Base-by-base conservation (phyloP, 2,113 vertebrate species). In the Abramis brama region DNA sequence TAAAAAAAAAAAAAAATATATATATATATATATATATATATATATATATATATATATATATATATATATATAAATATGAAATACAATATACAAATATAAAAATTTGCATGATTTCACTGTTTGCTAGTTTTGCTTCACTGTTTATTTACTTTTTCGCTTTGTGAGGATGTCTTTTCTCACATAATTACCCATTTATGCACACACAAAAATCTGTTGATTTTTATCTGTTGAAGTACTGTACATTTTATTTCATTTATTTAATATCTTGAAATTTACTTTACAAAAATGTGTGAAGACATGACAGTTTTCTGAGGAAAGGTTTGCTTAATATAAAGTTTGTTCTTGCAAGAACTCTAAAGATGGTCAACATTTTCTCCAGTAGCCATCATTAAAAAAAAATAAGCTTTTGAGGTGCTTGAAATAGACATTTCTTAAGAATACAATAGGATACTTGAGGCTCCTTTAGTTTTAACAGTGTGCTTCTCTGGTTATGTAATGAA, bases 401-500 rank as follows among this genome's bases (percentile, higher is more conserved):
- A 71, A 9, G 36, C 36, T 71, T 47, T 15, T n/a, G 23, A 27
- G 2, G 13, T 5, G 27, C 27, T 30, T 77, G 50, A 30, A 77
- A 52, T 33, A 55, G 27, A 33, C 7, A 77, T 77, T 33, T 77
- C 17, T 55, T 55, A 50, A 77, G 74, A 77, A 33, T 55, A 33
- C 47, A 50, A 77, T 33, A 33, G 30, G 66, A 33, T 27, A 52
- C 74, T 75, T 47, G 71, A 74, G n/a, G 43, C 71, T 55, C 50
- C 75, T 55, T 55, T 36, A 36, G 76, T 12, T 52, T 68, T 45
- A 23, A 8, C 43, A 82, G n/a, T 33, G 62, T 50, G 47, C 47
- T 52, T 59, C 33, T 55, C 50, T 43, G 33, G 30, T 73, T 73
- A 73, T 59, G 50, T 83, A 73, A 83, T 73, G 30, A 39, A 73